Evolutionary conservation across 2,113 vertebrate species (phyloP).

Genomic region (Antennarius striatus): DNA sequence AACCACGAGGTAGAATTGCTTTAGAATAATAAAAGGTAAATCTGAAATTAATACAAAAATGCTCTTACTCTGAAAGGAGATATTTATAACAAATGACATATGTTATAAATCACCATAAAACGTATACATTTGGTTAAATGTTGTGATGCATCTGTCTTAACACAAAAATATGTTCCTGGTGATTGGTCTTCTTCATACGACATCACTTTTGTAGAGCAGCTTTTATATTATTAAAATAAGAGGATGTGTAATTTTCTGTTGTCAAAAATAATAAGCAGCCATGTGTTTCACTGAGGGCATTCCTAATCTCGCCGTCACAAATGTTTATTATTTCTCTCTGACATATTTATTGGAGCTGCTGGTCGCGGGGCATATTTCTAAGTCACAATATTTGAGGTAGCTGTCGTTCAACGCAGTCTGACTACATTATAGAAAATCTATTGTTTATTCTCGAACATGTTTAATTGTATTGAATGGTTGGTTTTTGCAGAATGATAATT

Average conservation of each 20-base stretch:
- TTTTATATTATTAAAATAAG: background rate
- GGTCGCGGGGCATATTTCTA: conserved; percentile 48
- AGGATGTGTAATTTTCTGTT: conserved; percentile 7
- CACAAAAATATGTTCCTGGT: too few species aligned
- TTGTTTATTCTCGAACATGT: too few species aligned
- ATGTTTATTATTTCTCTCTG: conserved; percentile 19
- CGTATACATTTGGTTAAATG: too few species aligned
- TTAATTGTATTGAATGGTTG: too few species aligned
- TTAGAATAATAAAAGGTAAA: too few species aligned
- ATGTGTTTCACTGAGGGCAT: conserved; percentile 17
- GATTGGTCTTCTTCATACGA: background rate
- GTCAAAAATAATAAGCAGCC: conserved; percentile 10
- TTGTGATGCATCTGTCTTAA: too few species aligned
- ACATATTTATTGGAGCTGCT: conserved; percentile 49
- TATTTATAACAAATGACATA: too few species aligned
- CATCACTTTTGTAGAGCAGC: background rate
- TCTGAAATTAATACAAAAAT: too few species aligned
- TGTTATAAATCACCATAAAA: too few species aligned
- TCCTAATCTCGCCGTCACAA: conserved; percentile 41
- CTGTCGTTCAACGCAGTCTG: background rate
- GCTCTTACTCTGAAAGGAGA: too few species aligned
- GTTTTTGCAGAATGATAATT: too few species aligned
- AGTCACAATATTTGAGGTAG: conserved; percentile 17
- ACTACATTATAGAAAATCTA: background rate
- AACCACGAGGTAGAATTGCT: too few species aligned